Conservation (phyloP, 35 echinoderm and acorn worm genomes). For the Anneissia japonica region DNA sequence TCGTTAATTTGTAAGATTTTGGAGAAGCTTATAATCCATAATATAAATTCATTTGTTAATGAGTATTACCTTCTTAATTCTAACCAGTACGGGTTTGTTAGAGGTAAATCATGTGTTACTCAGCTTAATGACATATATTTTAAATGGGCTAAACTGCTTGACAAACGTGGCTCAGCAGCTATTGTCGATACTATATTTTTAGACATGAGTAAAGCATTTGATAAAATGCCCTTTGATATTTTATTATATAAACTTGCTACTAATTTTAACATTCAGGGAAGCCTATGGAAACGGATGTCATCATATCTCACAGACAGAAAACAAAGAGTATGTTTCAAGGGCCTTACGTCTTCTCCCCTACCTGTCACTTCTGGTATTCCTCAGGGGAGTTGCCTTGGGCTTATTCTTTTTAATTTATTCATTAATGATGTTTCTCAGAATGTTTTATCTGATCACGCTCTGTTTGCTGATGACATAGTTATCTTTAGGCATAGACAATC, state of each 20-base stretch:
- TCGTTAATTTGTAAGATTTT: too few relatives aligned
- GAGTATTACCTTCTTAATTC: too few relatives aligned
- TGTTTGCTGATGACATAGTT: slow-evolving; percentile 24
- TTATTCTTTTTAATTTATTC: slow-evolving; percentile 26
- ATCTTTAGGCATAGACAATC: background rate
- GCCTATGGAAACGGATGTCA: background rate
- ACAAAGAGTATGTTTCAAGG: background rate
- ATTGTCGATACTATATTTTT: too few relatives aligned
- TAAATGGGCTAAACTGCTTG: too few relatives aligned
- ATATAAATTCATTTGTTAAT: too few relatives aligned
- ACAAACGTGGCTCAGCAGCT: too few relatives aligned
- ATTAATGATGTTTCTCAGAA: slow-evolving; percentile 1
- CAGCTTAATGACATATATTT: too few relatives aligned
- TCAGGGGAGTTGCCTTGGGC: slow-evolving; percentile 14
- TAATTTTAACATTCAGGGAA: background rate
- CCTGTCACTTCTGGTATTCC: slow-evolving; percentile 12
- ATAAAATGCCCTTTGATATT: background rate
- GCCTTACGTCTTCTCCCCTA: background rate
- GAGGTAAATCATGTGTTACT: too few relatives aligned
- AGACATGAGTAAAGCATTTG: background rate
- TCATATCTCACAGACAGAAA: background rate
- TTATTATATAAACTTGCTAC: background rate
- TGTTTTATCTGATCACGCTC: slow-evolving; percentile 4
- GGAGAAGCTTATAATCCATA: too few relatives aligned
- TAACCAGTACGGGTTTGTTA: too few relatives aligned